A percentile compares a stretch with the other conserved stretches of the same genome.
phyloP scores from a whole-genome alignment of 37 sponge, comb jelly and placozoan genomes.

The Aplysina aerophoba region DNA sequence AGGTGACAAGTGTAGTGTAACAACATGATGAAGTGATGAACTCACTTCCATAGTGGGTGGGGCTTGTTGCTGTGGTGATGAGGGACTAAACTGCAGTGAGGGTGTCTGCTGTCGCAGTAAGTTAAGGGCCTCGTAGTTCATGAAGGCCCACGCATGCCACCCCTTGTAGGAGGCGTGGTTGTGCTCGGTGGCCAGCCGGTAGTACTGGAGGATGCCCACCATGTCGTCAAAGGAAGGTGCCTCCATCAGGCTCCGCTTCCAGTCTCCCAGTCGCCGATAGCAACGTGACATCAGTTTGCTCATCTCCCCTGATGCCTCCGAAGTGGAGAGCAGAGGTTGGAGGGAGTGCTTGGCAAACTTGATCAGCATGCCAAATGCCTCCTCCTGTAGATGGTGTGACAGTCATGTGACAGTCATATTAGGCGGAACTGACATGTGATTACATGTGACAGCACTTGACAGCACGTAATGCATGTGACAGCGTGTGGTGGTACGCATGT shows the following conservation, averaged over 20 bases:
- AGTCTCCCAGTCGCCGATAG: conserved; percentile 89
- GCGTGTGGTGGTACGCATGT: background rate
- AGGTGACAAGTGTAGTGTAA: background rate
- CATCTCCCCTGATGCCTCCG: background rate
- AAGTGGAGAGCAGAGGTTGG: background rate
- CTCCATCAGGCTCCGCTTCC: conserved; percentile 43
- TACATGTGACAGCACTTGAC: too few species aligned
- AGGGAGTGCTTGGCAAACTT: conserved; percentile 46
- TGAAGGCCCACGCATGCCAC: conserved; percentile 97
- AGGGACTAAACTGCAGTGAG: background rate
- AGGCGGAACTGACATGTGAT: too few species aligned
- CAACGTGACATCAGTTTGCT: conserved; percentile 62
- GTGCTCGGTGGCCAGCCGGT: conserved; percentile 80
- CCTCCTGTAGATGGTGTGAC: background rate
- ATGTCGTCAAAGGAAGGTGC: conserved; percentile 51
- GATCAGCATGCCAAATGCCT: conserved; percentile 56
- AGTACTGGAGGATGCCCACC: conserved; percentile 68
- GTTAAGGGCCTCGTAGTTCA: conserved; percentile 94
- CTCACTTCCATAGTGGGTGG: background rate
- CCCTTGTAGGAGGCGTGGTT: conserved; percentile 92
- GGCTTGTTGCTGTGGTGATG: background rate
- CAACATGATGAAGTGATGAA: background rate
- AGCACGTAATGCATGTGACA: too few species aligned
- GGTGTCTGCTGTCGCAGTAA: conserved; percentile 60
- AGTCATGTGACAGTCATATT: too few species aligned